Percentiles rank a stretch among this genome's conserved stretches.
These are phyloP conservation scores for Odobenus rosmarus DNA, from an alignment of 2,113 vertebrate species.

Conservation along the genomic window DNA sequence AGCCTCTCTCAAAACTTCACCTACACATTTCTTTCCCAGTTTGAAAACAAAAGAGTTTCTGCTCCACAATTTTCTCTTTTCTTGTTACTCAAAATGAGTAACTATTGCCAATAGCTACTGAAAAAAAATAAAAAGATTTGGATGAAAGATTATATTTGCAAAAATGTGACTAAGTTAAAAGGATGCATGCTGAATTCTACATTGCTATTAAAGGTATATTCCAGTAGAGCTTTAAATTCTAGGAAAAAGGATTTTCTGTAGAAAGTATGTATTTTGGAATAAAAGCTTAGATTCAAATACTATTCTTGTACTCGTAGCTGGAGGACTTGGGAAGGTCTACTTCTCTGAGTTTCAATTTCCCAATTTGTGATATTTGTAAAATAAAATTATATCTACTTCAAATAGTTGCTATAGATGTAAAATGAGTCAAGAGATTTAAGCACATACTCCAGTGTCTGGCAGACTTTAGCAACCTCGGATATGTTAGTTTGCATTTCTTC, in stretches of 20 bases:
- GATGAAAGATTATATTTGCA: constrained; percentile 32
- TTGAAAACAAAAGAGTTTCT: constrained; percentile 23
- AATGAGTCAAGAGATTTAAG: neutral
- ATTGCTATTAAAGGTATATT: neutral
- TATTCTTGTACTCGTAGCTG: neutral
- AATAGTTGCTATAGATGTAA: neutral
- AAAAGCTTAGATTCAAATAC: neutral
- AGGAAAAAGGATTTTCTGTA: neutral
- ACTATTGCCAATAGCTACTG: neutral
- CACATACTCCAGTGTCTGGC: neutral
- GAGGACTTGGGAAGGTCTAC: neutral
- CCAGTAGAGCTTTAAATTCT: neutral
- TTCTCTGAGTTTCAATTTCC: neutral
- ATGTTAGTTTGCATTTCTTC: neutral
- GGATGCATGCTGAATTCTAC: neutral
- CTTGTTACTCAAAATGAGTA: neutral
- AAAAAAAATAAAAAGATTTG: neutral
- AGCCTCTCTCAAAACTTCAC: neutral
- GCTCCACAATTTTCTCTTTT: neutral
- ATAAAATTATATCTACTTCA: neutral
- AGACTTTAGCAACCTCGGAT: neutral
- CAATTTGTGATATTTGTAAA: neutral
- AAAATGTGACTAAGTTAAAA: constrained; percentile 24
- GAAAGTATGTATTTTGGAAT: neutral
- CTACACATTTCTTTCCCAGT: neutral